Conservation (phyloP, 2,888 invertebrate species). For the Atethmia centrago region DNA sequence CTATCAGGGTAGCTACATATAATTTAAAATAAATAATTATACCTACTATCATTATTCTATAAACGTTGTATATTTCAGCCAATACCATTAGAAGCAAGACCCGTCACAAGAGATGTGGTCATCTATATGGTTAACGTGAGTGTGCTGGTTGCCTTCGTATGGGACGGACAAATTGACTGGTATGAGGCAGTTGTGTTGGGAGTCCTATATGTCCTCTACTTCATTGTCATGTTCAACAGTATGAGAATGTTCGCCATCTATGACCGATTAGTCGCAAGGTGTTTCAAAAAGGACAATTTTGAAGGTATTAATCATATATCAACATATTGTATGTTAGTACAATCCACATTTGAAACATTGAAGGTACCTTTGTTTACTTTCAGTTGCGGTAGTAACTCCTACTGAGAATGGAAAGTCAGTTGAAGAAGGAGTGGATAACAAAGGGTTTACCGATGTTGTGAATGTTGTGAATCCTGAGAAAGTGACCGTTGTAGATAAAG, state of each 20-base stretch:
- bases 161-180: conserved; percentile 95
- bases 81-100: conserved; percentile 94
- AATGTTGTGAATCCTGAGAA: conserved; percentile 69
- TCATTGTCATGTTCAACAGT: conserved; percentile 93
- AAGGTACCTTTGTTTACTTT: conserved; percentile 32
- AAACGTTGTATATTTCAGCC: conserved; percentile 88
- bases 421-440: conserved; percentile 81
- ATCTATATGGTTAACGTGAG: conserved; percentile 94
- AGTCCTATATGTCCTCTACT: conserved; percentile 94
- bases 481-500: conserved; percentile 67
- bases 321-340: background rate
- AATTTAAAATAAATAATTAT: background rate
- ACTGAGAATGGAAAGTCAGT: conserved; percentile 77
- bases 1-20: conserved; percentile 90
- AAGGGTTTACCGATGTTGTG: conserved; percentile 71
- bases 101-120: conserved; percentile 94
- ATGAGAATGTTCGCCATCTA: conserved; percentile 81
- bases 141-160: conserved; percentile 93
- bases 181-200: conserved; percentile 94
- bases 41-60: background rate
- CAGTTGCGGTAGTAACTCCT: conserved; percentile 80
- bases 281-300: conserved; percentile 35
- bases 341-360: background rate
- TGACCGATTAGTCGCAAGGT: conserved; percentile 69
- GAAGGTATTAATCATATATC: conserved; percentile 35